Evolutionary conservation across 2,888 invertebrate species (phyloP), one percentile per base, ranked within the genome.

Genomic region (Spicauda simplicius): DNA sequence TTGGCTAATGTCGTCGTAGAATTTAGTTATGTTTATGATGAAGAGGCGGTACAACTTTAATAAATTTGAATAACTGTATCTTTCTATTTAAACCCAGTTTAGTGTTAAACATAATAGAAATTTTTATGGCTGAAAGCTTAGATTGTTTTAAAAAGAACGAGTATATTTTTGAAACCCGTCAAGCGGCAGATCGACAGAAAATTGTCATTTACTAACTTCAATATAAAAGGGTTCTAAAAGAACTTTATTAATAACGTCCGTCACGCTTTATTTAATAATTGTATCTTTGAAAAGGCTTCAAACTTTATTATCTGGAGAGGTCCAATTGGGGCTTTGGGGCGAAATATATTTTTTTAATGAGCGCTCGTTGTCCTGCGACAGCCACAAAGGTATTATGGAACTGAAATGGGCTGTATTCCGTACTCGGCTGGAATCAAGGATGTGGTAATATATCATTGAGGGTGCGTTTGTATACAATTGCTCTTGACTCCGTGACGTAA

Each of bases 241-340:
- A 14, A 55, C 45, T 56, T 56, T 33, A 50, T 52, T 57, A n/a
- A 20, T 50, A 50, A 30, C 19, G 14, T 20, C 11, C 8, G 33
- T 11, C 14, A 18, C 18, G n/a, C 20, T 64, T 20, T 58, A 50
- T 16, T 45, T 52, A 57, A 58, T 58, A 58, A 64, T 58, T 64
- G 58, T 50, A 64, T 52, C 57, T 54, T 59, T 59, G 54, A 20
- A 53, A 50, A 18, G 48, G 55, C 55, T 48, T n/a, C 54, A 55
- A 59, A 60, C 60, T 60, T 60, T 66, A 60, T 66, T 66, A 55
- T 55, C 48, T 66, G 66, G 54, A 48, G 55, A 60, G 55, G 19
- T 60, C 55, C 19, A 60, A 66, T 55, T 60, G 59, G 37, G 60
- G 54, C 53, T 66, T 54, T 55, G 59, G 54, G 48, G 66, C 48